Evolutionary conservation across 2,797 vertebrate genomes (phyloP).

Genomic region (Syngnathus acus): DNA sequence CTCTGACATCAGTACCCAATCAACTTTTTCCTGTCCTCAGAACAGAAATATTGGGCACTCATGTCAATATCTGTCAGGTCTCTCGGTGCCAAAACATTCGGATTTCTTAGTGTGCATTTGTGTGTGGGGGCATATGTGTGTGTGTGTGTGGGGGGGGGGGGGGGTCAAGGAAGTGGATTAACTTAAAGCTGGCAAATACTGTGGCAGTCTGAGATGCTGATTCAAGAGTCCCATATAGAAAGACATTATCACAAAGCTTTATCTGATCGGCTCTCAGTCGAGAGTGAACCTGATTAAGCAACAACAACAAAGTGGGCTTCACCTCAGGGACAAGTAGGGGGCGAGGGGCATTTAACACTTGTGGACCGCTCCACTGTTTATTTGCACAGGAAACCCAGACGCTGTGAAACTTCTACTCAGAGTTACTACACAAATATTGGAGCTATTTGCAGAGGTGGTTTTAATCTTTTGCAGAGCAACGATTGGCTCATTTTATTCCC

Average conservation of each 20-base stretch:
- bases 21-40: constrained; percentile 8
- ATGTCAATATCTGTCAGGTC: constrained; percentile 43
- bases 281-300: constrained; percentile 64
- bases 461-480: constrained; percentile 69
- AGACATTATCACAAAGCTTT: constrained; percentile 35
- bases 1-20: no score
- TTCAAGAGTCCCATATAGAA: constrained; percentile 48
- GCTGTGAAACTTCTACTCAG: constrained; percentile 71
- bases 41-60: constrained; percentile 29
- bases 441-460: constrained; percentile 73
- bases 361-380: constrained; percentile 73
- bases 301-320: constrained; percentile 73
- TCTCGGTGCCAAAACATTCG: constrained; percentile 32
- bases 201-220: constrained; percentile 36
- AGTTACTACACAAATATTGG: constrained; percentile 64
- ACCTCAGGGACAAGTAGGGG: constrained; percentile 43
- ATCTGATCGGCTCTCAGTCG: constrained; percentile 39
- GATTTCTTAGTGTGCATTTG: constrained; percentile 11
- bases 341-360: constrained; percentile 49
- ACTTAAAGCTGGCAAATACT: constrained; percentile 55
- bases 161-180: constrained; percentile 51
- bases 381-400: constrained; percentile 75
- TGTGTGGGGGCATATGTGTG: constrained; percentile 18
- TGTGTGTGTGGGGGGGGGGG: constrained; percentile 20
- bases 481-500: constrained; percentile 57